Percentiles rank a stretch among this genome's conserved stretches.
Evolutionary conservation across 2,888 invertebrate species (phyloP).

Genomic region (Leucophenga maculata): DNA sequence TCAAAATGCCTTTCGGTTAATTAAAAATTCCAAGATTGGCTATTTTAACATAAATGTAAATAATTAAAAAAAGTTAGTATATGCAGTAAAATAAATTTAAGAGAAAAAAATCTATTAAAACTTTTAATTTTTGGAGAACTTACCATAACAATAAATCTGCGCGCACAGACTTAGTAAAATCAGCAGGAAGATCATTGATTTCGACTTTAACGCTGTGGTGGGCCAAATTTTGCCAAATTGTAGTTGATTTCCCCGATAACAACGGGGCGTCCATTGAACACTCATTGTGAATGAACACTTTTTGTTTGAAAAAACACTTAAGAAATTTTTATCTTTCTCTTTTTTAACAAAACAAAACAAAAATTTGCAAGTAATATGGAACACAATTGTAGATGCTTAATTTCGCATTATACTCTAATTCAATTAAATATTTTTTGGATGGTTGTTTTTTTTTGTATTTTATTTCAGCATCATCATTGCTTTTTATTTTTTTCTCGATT

Average conservation of each 20-base stretch:
- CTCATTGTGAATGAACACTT: constrained; percentile 59
- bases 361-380: constrained; percentile 36
- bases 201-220: constrained; percentile 27
- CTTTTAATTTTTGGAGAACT: constrained; percentile 42
- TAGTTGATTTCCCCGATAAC: constrained; percentile 50
- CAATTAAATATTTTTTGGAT: constrained; percentile 1
- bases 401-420: constrained; percentile 47
- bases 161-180: constrained; percentile 7
- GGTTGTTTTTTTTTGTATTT: neutral
- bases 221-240: constrained; percentile 33
- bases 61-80: constrained; percentile 16
- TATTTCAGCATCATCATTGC: neutral
- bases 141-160: constrained; percentile 57
- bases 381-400: constrained; percentile 37
- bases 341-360: constrained; percentile 41
- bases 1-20: constrained; percentile 54
- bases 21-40: constrained; percentile 50
- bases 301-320: constrained; percentile 6
- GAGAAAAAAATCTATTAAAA: neutral
- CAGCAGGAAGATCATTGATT: constrained; percentile 34
- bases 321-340: constrained; percentile 33
- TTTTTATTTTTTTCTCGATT: neutral
- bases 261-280: constrained; percentile 58
- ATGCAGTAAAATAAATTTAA: constrained; percentile 1
- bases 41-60: constrained; percentile 38